A percentile compares a stretch with the other conserved stretches of the same genome.
These are phyloP conservation scores for Dinocampus coccinellae DNA, from an alignment of 2,888 invertebrate species.

Conservation along the genomic window DNA sequence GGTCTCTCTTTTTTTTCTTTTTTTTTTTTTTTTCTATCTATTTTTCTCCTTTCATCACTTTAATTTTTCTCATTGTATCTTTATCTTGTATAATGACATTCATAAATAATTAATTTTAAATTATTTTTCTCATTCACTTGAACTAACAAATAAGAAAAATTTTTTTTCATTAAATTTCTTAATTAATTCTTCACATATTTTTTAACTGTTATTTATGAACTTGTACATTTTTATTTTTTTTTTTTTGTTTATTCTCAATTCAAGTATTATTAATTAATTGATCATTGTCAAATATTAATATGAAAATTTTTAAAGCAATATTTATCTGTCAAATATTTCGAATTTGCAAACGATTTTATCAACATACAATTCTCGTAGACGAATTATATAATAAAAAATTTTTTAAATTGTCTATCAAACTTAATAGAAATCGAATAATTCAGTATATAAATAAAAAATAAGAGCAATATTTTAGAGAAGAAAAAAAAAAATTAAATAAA, in stretches of 20 bases:
- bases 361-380: not conserved
- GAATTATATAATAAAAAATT: not conserved
- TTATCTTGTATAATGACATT: too few relatives aligned
- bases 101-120: not conserved
- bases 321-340: not conserved
- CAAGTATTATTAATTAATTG: not conserved
- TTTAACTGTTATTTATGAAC: not conserved
- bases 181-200: not conserved
- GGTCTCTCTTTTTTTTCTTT: not conserved
- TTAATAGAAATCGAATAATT: not conserved
- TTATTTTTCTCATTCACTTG: not conserved
- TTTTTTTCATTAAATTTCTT: too few relatives aligned
- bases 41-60: not conserved
- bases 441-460: not conserved
- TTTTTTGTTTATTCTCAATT: not conserved
- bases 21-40: not conserved
- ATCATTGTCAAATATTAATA: not conserved
- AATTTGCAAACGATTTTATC: not conserved
- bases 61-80: not conserved
- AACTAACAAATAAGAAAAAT: not conserved
- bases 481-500: not conserved
- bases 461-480: not conserved
- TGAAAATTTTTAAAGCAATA: not conserved
- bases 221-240: not conserved
- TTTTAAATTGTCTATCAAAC: not conserved